Evolutionary conservation across 2,113 vertebrate species (phyloP), one percentile per base, ranked within the genome.

Genomic region (Scytalopus superciliaris): DNA sequence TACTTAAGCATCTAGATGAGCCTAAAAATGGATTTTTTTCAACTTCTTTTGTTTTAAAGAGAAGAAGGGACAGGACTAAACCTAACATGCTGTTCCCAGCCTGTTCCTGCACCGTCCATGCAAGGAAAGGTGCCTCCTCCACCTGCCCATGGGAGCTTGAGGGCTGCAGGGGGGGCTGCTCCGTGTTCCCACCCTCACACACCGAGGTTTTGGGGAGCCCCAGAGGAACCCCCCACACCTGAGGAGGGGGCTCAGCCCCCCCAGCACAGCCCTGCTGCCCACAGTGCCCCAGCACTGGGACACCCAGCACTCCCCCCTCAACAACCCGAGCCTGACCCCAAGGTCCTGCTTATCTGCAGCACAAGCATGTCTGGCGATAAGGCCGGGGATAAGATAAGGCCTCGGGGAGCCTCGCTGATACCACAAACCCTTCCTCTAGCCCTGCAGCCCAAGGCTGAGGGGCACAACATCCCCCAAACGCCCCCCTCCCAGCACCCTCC

Each of bases 261-360:
- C 1, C 5, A 2, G 5, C 2, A 18, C 55, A 24, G 24, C 59
- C 47, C 47, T 15, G 49, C 9, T 13, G 19, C 40, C 56, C 39
- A 15, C 17, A 5, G 1, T 6, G 22, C 7, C 18, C 40, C 66
- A 21, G 27, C 6, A 3, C 47, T 0, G 7, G 37, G 28, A 39
- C 59, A 24, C 1, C 2, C n/a, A 68, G 59, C 87, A 44, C 39
- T 49, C 1, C 25, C 30, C 62, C 76, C 6, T 2, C 16, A 5
- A 12, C 56, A 91, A 39, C 90, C 82, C 23, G 3, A 1, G 39
- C 19, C 86, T 68, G 86, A 90, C 55, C 66, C 88, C 94, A 95
- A 93, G 96, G 94, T 92, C 94, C 53, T 8, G 75, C 79, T 92
- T 94, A 94, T 95, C 91, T 56, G 62, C 70, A 42, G 82, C 75